These are phyloP conservation scores for Microchrysa polita DNA, from an alignment of 2,888 invertebrate species.

Conservation along the genomic window DNA sequence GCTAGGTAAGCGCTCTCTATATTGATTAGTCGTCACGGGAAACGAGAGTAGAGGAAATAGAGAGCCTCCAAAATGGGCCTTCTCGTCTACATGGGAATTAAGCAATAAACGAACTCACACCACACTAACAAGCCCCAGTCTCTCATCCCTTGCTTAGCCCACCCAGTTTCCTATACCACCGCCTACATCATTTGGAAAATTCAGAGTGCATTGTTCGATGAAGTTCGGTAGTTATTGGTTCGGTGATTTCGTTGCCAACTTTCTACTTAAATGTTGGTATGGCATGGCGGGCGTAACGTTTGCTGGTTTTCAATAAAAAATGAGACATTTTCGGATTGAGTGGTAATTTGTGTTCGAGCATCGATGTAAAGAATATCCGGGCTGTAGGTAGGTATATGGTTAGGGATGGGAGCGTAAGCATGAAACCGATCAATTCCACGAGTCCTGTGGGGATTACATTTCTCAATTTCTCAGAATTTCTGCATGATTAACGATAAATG, in stretches of 20 bases:
- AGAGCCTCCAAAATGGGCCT: background rate
- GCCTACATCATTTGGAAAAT: background rate
- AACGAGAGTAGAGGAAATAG: background rate
- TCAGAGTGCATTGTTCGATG: slow-evolving; percentile 20
- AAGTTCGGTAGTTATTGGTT: slow-evolving; percentile 8
- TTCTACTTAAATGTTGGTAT: slow-evolving; percentile 1
- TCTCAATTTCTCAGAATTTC: slow-evolving; percentile 1
- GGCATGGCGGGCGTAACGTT: background rate
- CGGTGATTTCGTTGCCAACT: slow-evolving; percentile 19
- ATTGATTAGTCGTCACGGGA: slow-evolving; percentile 33
- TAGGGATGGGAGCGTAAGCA: background rate
- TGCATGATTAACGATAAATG: slow-evolving; percentile 2
- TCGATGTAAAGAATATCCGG: background rate
- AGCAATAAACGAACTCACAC: slow-evolving; percentile 1
- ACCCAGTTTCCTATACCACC: no score
- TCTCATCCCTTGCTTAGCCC: background rate
- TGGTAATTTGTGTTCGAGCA: slow-evolving; percentile 30
- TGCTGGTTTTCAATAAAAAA: slow-evolving; percentile 28
- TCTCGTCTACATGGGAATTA: background rate
- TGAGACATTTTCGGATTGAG: slow-evolving; percentile 37
- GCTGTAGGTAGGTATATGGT: background rate
- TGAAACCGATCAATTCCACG: background rate
- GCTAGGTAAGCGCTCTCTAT: no score
- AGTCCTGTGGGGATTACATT: background rate
- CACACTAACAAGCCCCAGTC: background rate